phyloP scores from a whole-genome alignment of 2,113 vertebrate species.

The Triplophysa dalaica region DNA sequence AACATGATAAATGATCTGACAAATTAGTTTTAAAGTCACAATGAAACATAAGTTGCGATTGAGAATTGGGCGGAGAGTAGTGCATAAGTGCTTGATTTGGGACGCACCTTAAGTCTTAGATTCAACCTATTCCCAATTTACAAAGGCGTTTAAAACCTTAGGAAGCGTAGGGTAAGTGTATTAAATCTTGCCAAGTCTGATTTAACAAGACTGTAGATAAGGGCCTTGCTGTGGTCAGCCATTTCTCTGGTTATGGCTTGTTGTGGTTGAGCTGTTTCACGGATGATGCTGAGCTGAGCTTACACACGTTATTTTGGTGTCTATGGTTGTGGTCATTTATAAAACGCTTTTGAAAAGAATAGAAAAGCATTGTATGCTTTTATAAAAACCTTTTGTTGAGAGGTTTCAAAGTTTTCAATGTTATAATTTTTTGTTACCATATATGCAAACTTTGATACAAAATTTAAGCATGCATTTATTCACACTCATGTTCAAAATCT shows the following conservation, averaged over 20 bases:
- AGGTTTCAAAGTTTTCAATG: too few relatives aligned
- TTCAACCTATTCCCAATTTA: slow-evolving; percentile 14
- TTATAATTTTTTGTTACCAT: too few relatives aligned
- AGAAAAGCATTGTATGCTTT: background rate
- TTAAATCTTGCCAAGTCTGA: slow-evolving; percentile 34
- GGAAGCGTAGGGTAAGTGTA: slow-evolving; percentile 32
- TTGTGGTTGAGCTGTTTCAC: slow-evolving; percentile 30
- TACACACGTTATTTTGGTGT: slow-evolving; percentile 36
- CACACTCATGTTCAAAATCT: too few relatives aligned
- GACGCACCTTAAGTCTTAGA: background rate
- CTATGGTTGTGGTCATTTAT: background rate
- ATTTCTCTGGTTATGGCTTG: slow-evolving; percentile 35
- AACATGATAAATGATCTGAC: too few relatives aligned
- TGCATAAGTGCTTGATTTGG: too few relatives aligned
- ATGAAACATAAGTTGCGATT: too few relatives aligned
- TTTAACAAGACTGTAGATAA: slow-evolving; percentile 24
- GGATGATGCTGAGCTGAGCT: slow-evolving; percentile 28
- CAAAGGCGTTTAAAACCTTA: slow-evolving; percentile 30
- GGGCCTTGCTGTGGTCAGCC: slow-evolving; percentile 21
- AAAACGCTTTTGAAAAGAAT: background rate
- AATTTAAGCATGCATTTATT: too few relatives aligned
- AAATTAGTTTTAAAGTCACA: too few relatives aligned
- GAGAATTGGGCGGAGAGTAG: too few relatives aligned
- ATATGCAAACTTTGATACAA: too few relatives aligned
- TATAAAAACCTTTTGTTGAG: background rate